phyloP scores from a whole-genome alignment of 2,888 invertebrate species.

The Papilio elwesi region DNA sequence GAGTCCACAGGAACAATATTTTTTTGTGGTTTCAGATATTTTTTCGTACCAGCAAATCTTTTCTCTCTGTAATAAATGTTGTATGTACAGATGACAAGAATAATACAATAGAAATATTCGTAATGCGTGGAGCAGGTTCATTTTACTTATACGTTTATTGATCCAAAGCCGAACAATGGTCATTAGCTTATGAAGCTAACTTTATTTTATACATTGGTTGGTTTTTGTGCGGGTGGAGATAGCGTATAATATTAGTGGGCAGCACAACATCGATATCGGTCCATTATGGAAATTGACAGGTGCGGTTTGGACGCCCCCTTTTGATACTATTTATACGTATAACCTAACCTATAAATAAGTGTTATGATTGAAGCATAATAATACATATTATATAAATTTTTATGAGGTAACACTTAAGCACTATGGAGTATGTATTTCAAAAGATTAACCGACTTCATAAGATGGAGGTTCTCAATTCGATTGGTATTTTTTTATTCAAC shows the following conservation, averaged over 20 bases:
- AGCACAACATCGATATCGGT: conserved; percentile 62
- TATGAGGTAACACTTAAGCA: too few species aligned
- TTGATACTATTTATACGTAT: neutral
- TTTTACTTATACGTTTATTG: conserved; percentile 16
- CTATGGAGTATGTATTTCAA: too few species aligned
- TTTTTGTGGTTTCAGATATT: too few species aligned
- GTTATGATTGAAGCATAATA: conserved; percentile 8
- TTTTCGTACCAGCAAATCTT: too few species aligned
- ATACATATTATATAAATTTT: too few species aligned
- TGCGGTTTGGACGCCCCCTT: conserved; percentile 42
- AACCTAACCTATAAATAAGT: conserved; percentile 17
- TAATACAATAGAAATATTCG: neutral
- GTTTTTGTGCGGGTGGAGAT: conserved; percentile 46
- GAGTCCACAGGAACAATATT: too few species aligned
- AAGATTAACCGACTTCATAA: too few species aligned
- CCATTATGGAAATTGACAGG: conserved; percentile 76
- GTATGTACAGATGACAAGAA: neutral
- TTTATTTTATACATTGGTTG: conserved; percentile 48
- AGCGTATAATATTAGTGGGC: conserved; percentile 63
- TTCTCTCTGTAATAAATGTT: too few species aligned
- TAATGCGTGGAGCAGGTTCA: conserved; percentile 1
- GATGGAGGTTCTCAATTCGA: too few species aligned
- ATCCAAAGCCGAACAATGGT: conserved; percentile 16
- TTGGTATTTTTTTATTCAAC: too few species aligned
- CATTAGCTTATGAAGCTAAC: conserved; percentile 22